Evolutionary conservation across 2,113 vertebrate genomes (phyloP), one percentile per base, ranked within the genome.

Genomic region (Fregata magnificens): DNA sequence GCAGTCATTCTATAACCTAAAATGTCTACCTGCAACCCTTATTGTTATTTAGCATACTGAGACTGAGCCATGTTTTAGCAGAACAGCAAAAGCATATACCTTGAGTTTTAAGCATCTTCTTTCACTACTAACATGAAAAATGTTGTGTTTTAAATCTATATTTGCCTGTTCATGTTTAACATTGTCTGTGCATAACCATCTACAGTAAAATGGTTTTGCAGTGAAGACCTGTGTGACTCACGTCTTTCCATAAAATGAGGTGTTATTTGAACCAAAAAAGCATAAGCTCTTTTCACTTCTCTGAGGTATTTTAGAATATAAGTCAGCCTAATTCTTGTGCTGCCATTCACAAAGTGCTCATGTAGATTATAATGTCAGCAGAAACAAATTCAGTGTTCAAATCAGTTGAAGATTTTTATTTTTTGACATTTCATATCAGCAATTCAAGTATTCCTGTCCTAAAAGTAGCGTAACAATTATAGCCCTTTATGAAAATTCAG

Each of bases 321-420:
- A 95, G 92, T 95, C 65, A 92, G 85, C 28, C 69, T 79, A 90
- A 94, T 93, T 97, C 76, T 91, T 91, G 32, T 79, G 47, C 36
- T 95, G 71, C 47, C 88, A 95, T 93, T 98, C 76, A 90, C 72
- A 66, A 93, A 88, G 26, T 71, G 38, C 29, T 96, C 42, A 52
- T 18, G 53, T 55, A 79, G 53, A 88, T 96, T 88, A 88, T 45
- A 45, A 45, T 45, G 45, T 19, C 18, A n/a, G n/a, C n/a, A n/a
- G n/a, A n/a, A n/a, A n/a, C n/a, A n/a, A n/a, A n/a, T n/a, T n/a
- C n/a, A n/a, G n/a, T n/a, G 28, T 78, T 96, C 36, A 82, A 77
- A 91, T 91, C 49, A 79, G 45, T 19, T 34, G 71, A 78, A 73
- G 66, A 88, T 58, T 78, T 66, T 25, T 40, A 6, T 42, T 86